Evolutionary conservation across 1,140 invertebrate genomes (phyloP), one percentile per base, ranked within the genome.

Genomic region (Hypothenemus hampei): DNA sequence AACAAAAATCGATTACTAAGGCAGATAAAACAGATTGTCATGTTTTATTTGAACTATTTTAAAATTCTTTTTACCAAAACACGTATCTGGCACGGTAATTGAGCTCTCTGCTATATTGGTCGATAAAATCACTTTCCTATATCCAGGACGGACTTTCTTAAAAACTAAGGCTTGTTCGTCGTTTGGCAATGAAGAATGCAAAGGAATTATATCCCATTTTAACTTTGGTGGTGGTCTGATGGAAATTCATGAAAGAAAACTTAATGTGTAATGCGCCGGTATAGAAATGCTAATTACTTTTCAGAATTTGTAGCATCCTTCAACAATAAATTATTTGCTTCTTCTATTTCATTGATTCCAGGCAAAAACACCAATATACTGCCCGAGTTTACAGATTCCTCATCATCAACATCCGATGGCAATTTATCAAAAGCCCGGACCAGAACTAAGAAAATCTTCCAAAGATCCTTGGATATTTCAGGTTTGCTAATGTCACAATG

Each of bases 91-190:
- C 23, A 99, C 90, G 4, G 96, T 98, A 39, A 99, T 89, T 19
- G 93, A 95, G 69, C 91, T 97, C 74, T 99, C 97, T 0, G 94
- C 93, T 60, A 98, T 95, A 72, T 98, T 96, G 4, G 96, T 98
- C 0, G 93, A 80, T 1, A 99, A 74, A 67, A 99, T 97, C 57
- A 95, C 81, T 75, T 96, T 97, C 39, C 90, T 75, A 24, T 74
- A 69, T 1, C 80, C 78, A 0, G 60, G 37, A 16, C 77, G 75
- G 3, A 80, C 65, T 8, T 69, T 63, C 10, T 74, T 61, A 68
- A 93, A 93, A 13, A 86, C 85, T 37, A 74, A 73, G 10, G 76
- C 74, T 63, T 93, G 91, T 61, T 89, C 83, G n/a, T 78, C 68
- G 41, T 70, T 71, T 0, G 85, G 78, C 39, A 90, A 73, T 26